phyloP scores from a whole-genome alignment of 2,113 vertebrate species.

The Lamprotornis superbus region DNA sequence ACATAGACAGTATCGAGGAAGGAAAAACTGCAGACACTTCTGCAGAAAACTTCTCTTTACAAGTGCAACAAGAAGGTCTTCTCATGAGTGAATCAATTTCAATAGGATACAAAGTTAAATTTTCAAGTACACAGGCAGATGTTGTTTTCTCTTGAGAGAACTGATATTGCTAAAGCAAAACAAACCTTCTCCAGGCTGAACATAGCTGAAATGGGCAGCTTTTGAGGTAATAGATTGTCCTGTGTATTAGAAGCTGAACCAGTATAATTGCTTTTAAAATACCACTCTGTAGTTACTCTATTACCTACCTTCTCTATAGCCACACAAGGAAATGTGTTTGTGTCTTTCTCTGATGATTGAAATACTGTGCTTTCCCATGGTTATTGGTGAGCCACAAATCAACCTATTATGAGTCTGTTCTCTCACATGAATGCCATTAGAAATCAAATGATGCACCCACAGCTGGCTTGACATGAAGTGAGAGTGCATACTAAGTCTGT shows the following conservation, averaged over 20 bases:
- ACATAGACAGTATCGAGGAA: not conserved
- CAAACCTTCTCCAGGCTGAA: not conserved
- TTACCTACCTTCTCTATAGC: not conserved
- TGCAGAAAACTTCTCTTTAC: not conserved
- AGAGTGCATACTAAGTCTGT: accelerated
- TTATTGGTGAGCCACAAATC: not conserved
- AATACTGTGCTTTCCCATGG: not conserved
- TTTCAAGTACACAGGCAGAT: not conserved
- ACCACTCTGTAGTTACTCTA: not conserved
- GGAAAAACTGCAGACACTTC: not conserved
- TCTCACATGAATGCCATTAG: not conserved
- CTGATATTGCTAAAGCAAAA: not conserved
- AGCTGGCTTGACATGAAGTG: not conserved
- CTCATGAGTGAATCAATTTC: not conserved
- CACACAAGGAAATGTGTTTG: not conserved
- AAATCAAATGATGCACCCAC: not conserved
- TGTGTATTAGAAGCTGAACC: not conserved
- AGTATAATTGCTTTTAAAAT: not conserved
- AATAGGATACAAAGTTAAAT: not conserved
- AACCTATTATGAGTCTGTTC: not conserved
- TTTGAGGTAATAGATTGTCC: not conserved
- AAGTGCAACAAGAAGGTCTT: not conserved
- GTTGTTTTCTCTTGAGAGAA: not conserved
- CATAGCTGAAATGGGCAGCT: not conserved
- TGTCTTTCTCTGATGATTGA: not conserved